Evolutionary conservation across 92 coral and sea anemone species (phyloP).

Genomic region (Chrysogorgia sp.): DNA sequence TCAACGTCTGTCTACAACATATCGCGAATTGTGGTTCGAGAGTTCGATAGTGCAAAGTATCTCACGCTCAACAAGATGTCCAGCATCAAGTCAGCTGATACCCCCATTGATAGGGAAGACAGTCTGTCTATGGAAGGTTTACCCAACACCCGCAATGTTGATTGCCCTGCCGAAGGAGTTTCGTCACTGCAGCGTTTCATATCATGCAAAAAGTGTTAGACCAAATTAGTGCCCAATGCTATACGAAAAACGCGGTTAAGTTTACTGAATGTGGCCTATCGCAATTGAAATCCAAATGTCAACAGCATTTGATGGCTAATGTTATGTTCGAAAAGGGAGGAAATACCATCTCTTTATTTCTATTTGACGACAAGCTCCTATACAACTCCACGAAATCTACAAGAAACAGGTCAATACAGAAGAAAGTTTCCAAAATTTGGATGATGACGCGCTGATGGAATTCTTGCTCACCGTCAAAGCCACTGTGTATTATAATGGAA

Average conservation of each 20-base stretch:
- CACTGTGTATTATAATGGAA: too few species aligned
- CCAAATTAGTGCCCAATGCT: too few species aligned
- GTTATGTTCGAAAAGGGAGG: background rate
- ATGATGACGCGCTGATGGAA: conserved; percentile 2
- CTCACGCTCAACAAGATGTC: conserved; percentile 53
- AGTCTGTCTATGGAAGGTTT: too few species aligned
- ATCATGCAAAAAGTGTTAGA: too few species aligned
- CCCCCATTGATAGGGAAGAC: too few species aligned
- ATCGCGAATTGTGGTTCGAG: conserved; percentile 50
- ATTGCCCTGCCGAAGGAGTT: too few species aligned
- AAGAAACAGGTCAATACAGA: background rate
- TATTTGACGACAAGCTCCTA: background rate
- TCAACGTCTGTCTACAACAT: conserved; percentile 46
- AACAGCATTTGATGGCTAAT: background rate
- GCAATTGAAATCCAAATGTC: background rate
- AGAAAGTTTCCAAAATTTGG: conserved; percentile 7
- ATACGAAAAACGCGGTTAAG: too few species aligned
- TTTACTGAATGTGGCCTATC: too few species aligned
- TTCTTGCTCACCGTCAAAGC: too few species aligned
- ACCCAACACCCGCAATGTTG: too few species aligned
- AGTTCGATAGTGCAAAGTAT: conserved; percentile 48
- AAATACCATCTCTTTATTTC: background rate
- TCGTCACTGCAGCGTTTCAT: too few species aligned
- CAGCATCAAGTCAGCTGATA: background rate
- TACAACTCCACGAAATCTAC: background rate